Conservation (phyloP, 2,113 vertebrate species). For the Clinocottus analis region DNA sequence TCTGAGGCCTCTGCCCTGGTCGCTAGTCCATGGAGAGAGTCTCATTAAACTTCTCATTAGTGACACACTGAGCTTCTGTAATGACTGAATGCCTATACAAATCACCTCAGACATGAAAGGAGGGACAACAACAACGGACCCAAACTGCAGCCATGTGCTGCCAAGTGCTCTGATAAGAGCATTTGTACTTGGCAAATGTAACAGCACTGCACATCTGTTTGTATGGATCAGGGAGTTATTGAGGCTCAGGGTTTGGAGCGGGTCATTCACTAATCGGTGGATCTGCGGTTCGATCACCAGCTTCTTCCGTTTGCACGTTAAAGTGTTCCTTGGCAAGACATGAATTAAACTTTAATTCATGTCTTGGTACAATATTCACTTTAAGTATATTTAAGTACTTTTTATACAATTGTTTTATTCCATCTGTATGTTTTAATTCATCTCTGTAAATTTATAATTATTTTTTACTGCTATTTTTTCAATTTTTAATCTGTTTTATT, state of each 20-base stretch:
- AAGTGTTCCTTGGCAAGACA: background rate
- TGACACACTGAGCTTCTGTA: slow-evolving; percentile 77
- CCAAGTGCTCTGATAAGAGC: slow-evolving; percentile 55
- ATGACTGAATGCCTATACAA: slow-evolving; percentile 79
- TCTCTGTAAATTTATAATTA: too few relatives aligned
- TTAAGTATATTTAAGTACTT: too few relatives aligned
- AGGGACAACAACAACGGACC: slow-evolving; percentile 57
- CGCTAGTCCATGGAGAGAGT: slow-evolving; percentile 69
- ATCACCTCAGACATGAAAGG: slow-evolving; percentile 72
- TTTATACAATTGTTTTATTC: too few relatives aligned
- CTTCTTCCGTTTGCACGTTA: background rate
- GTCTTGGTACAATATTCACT: too few relatives aligned
- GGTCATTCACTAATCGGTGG: background rate
- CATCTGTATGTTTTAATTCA: too few relatives aligned
- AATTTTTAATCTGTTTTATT: too few relatives aligned
- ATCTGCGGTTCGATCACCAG: background rate
- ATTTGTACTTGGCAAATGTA: slow-evolving; percentile 59
- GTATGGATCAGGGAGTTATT: background rate
- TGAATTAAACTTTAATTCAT: too few relatives aligned
- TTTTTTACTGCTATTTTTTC: too few relatives aligned
- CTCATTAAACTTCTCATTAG: slow-evolving; percentile 84
- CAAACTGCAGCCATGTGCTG: slow-evolving; percentile 24
- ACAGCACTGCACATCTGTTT: slow-evolving; percentile 44
- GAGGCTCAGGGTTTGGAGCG: background rate
- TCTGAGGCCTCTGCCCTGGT: slow-evolving; percentile 71